phyloP scores from a whole-genome alignment of 2,797 vertebrate species.

The Lepilemur ruficaudatus region DNA sequence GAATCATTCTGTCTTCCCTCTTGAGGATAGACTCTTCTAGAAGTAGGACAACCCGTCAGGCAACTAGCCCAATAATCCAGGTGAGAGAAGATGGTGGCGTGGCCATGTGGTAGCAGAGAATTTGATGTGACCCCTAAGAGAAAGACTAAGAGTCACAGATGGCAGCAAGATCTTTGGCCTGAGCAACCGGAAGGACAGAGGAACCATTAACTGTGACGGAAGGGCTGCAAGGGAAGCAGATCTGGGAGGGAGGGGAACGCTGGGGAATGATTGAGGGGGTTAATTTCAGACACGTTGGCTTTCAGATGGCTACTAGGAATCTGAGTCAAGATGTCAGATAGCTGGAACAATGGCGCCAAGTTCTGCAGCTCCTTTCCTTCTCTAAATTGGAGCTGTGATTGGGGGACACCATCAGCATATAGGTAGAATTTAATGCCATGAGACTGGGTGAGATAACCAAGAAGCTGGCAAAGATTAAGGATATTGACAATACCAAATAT shows the following conservation, averaged over 20 bases:
- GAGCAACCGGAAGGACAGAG: not conserved
- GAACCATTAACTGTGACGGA: not conserved
- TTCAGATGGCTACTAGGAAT: not conserved
- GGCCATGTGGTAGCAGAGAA: too few relatives aligned
- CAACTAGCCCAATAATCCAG: not conserved
- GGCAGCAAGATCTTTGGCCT: not conserved
- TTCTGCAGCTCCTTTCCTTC: not conserved
- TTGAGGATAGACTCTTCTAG: not conserved
- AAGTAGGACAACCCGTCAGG: not conserved
- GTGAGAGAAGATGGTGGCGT: not conserved
- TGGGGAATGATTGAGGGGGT: rapidly evolving
- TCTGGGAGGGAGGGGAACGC: rapidly evolving
- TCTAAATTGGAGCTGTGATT: not conserved
- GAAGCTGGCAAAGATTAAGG: not conserved
- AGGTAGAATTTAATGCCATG: not conserved
- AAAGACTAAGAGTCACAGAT: not conserved
- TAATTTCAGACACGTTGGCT: not conserved
- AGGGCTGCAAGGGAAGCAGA: not conserved
- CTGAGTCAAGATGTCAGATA: not conserved
- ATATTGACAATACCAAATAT: not conserved
- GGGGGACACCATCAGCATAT: not conserved
- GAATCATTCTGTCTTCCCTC: not conserved
- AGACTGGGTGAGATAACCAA: not conserved
- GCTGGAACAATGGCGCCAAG: not conserved
- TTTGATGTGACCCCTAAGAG: not conserved